A percentile compares a stretch with the other conserved stretches of the same genome.
Evolutionary conservation across 1,140 invertebrate genomes (phyloP).

Genomic region (Drosophila leontia): DNA sequence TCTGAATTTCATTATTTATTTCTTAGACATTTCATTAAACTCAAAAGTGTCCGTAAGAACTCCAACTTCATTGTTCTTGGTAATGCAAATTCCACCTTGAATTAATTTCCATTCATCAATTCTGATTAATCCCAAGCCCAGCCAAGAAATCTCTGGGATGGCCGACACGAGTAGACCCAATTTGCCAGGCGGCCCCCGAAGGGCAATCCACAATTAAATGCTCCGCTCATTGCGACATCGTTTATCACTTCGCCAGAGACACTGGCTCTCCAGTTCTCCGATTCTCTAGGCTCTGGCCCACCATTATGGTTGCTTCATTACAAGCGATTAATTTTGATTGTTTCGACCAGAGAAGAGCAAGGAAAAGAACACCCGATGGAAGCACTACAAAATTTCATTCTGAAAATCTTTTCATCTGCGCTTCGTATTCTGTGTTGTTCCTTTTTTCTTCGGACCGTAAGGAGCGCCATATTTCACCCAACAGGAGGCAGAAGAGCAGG

Average conservation of each 20-base stretch:
- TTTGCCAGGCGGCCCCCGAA: constrained; percentile 36
- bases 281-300: constrained; percentile 23
- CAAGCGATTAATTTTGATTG: constrained; percentile 80
- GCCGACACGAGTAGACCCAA: constrained; percentile 47
- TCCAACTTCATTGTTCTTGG: constrained; percentile 1
- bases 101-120: constrained; percentile 63
- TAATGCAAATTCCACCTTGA: constrained; percentile 18
- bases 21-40: not conserved
- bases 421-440: constrained; percentile 13
- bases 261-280: constrained; percentile 1
- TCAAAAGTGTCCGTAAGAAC: not conserved
- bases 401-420: constrained; percentile 21
- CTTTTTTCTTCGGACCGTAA: constrained; percentile 18
- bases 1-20: not conserved
- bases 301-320: constrained; percentile 70
- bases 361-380: constrained; percentile 16
- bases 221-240: constrained; percentile 65
- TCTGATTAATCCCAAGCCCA: constrained; percentile 65
- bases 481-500: constrained; percentile 45
- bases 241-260: constrained; percentile 60
- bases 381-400: constrained; percentile 36
- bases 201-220: constrained; percentile 77
- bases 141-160: constrained; percentile 24
- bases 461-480: constrained; percentile 71
- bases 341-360: constrained; percentile 37